Evolutionary conservation across 2,797 vertebrate genomes (phyloP).

Genomic region (Muscicapa comitata): DNA sequence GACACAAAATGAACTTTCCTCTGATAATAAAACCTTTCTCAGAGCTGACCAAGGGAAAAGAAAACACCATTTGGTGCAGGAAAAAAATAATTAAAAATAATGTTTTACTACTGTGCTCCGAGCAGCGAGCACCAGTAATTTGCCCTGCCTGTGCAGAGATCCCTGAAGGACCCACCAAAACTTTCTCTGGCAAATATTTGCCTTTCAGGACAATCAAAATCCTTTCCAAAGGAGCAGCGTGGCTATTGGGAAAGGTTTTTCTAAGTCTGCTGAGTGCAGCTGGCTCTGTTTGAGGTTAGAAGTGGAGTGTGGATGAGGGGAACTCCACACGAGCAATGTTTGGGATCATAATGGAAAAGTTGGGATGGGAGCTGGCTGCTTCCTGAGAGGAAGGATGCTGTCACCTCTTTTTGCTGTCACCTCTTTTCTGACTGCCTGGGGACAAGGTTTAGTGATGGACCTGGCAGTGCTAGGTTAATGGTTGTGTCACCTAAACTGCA

Average conservation of each 20-base stretch:
- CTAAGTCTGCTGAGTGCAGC: not conserved
- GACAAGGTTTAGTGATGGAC: not conserved
- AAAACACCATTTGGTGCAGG: not conserved
- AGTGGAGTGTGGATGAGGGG: accelerated
- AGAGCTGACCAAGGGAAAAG: not conserved
- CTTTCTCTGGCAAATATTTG: not conserved
- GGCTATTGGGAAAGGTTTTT: not conserved
- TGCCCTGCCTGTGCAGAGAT: not conserved
- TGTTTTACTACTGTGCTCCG: not conserved
- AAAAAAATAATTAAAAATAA: accelerated
- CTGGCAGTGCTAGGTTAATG: not conserved
- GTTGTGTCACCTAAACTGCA: accelerated
- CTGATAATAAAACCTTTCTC: not conserved
- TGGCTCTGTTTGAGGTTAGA: not conserved
- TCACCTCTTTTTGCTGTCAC: not conserved
- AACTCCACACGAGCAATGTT: accelerated
- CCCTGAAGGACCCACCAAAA: not conserved
- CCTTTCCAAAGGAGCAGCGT: not conserved
- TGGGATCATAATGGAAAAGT: not conserved
- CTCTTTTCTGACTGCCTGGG: not conserved
- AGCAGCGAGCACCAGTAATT: not conserved
- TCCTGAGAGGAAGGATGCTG: not conserved
- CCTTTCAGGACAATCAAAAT: not conserved
- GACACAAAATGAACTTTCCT: not conserved
- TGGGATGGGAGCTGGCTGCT: not conserved